A percentile compares a stretch with the other conserved stretches of the same genome.
Conservation (phyloP, 1,140 invertebrate species). For the Cotesia vestalis region DNA sequence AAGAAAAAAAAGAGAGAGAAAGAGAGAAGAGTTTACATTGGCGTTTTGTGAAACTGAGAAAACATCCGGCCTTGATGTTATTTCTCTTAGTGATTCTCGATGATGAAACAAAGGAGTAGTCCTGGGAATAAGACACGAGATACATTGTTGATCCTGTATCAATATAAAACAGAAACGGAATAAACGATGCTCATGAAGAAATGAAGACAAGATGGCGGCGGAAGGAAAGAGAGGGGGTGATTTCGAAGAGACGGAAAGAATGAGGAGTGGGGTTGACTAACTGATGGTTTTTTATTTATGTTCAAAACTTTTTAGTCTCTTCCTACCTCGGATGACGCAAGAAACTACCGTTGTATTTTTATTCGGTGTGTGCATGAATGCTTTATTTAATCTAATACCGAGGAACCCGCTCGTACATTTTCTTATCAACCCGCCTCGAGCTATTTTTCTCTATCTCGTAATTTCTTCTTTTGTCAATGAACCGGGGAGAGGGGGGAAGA, state of each 20-base stretch:
- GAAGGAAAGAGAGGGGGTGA: not conserved
- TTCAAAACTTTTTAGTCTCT: not conserved
- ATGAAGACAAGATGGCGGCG: not conserved
- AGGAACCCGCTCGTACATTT: conserved; percentile 10
- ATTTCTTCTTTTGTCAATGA: conserved; percentile 13
- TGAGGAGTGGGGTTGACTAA: not conserved
- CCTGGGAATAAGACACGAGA: conserved; percentile 21
- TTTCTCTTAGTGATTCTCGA: not conserved
- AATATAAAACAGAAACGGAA: conserved; percentile 30
- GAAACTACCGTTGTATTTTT: conserved; percentile 3
- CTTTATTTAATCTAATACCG: conserved; percentile 10
- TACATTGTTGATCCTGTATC: conserved; percentile 32
- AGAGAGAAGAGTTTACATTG: not conserved
- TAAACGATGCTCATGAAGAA: conserved; percentile 22
- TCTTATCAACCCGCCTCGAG: conserved; percentile 5
- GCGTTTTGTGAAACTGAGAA: conserved; percentile 17
- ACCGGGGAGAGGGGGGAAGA: not conserved
- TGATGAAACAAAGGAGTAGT: conserved; percentile 14
- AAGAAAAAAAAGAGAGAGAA: not conserved
- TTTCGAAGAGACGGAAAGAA: not conserved
- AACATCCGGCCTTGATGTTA: conserved; percentile 21
- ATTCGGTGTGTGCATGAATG: conserved; percentile 7
- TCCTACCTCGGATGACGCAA: not conserved
- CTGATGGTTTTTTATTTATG: not conserved
- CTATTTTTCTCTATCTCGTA: conserved; percentile 7